Conservation (phyloP, 2,797 vertebrate species). For the Taeniopygia guttata region DNA sequence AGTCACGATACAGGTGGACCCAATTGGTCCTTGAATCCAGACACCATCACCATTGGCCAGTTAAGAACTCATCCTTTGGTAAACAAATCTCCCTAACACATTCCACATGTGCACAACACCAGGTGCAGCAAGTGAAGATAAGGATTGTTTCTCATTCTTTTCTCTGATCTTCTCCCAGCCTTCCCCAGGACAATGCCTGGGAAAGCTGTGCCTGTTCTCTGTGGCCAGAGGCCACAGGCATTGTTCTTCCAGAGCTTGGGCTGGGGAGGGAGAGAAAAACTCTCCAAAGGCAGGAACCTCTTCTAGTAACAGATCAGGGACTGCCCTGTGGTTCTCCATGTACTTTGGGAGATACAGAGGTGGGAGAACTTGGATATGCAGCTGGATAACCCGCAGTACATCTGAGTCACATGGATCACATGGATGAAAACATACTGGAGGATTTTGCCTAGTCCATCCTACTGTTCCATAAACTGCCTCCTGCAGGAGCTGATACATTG, state of each 20-base stretch:
- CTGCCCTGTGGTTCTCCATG: rapidly evolving
- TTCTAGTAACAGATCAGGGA: rapidly evolving
- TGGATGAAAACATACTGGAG: neutral
- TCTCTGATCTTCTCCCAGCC: no score
- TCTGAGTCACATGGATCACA: neutral
- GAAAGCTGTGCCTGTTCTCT: no score
- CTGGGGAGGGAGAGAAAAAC: neutral
- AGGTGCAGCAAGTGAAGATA: no score
- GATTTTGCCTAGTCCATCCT: neutral
- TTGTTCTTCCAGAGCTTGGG: neutral
- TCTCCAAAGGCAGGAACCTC: neutral
- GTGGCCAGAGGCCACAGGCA: neutral
- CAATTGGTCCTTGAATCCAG: no score
- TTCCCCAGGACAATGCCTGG: no score
- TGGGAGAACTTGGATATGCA: neutral
- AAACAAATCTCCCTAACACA: no score
- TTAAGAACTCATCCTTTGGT: no score
- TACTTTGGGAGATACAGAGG: rapidly evolving
- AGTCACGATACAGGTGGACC: no score
- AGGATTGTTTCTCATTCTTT: no score
- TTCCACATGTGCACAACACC: no score
- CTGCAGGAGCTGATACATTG: constrained; percentile 30
- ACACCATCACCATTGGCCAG: no score
- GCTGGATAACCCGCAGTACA: neutral
- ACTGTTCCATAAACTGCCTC: neutral